Percentiles rank a stretch among this genome's conserved stretches.
phyloP scores from a whole-genome alignment of 2,888 invertebrate genomes.

The Tethea ocularis region DNA sequence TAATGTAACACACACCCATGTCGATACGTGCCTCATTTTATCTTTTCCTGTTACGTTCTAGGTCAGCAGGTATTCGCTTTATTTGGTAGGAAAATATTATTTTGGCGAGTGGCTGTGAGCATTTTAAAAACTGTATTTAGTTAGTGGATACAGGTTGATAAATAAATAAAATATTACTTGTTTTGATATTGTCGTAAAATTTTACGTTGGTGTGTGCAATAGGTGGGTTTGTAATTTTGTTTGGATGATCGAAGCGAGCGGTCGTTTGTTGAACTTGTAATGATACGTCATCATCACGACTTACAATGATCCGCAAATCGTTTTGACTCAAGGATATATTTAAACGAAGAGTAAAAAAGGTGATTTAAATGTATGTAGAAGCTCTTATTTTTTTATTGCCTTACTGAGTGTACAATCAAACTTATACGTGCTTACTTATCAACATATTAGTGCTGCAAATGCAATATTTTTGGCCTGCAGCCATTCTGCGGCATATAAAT shows the following conservation, averaged over 20 bases:
- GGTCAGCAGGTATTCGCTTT: not conserved
- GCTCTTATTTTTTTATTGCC: no score
- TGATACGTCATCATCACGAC: not conserved
- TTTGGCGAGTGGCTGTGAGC: not conserved
- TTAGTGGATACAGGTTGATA: no score
- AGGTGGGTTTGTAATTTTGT: not conserved
- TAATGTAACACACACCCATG: slow-evolving; percentile 2
- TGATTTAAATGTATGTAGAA: no score
- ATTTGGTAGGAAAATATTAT: not conserved
- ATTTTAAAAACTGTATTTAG: not conserved
- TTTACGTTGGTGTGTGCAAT: not conserved
- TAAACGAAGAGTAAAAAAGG: no score
- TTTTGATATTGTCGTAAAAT: not conserved
- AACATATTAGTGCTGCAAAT: no score
- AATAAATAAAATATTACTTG: not conserved
- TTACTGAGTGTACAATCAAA: no score
- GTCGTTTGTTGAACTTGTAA: not conserved
- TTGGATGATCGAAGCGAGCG: not conserved
- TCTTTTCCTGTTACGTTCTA: slow-evolving; percentile 1
- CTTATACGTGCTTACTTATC: no score
- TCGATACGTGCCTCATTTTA: slow-evolving; percentile 5
- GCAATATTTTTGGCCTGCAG: not conserved
- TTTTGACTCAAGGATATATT: not conserved
- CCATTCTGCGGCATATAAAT: not conserved
- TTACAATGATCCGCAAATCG: not conserved